Evolutionary conservation across 2,797 vertebrate species (phyloP).

Genomic region (Balearica regulorum): DNA sequence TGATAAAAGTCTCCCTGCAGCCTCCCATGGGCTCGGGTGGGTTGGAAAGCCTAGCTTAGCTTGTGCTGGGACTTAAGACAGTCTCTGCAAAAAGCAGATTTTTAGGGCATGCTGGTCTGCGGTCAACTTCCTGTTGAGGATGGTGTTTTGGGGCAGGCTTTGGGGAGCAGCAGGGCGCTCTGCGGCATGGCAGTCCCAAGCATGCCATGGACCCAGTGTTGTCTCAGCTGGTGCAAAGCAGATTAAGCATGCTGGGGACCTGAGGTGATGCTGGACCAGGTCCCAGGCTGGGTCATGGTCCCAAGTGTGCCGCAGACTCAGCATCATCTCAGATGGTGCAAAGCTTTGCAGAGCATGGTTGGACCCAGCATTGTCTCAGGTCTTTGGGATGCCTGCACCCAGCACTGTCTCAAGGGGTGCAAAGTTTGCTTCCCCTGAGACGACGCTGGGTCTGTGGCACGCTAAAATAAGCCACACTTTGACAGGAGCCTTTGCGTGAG

Average conservation of each 20-base stretch:
- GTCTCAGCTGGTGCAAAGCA: neutral
- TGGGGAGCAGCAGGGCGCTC: neutral
- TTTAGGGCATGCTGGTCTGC: neutral
- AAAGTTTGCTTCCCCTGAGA: no score
- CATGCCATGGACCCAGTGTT: neutral
- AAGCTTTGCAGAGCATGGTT: no score
- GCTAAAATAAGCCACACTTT: neutral
- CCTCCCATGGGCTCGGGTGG: neutral
- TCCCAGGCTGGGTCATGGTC: neutral
- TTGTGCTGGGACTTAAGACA: rapidly evolving
- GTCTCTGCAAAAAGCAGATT: neutral
- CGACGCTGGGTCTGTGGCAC: rapidly evolving
- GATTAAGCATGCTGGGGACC: no score
- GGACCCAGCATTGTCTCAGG: neutral
- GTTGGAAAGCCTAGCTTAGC: neutral
- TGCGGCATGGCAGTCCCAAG: neutral
- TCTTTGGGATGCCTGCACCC: rapidly evolving
- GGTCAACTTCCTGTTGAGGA: neutral
- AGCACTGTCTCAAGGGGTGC: rapidly evolving
- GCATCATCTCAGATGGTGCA: no score
- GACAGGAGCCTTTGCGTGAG: neutral
- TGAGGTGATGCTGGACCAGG: neutral
- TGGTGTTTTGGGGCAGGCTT: neutral
- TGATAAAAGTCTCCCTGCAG: neutral
- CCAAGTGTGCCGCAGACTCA: no score